Evolutionary conservation across 2,797 vertebrate species (phyloP).

Genomic region (Lophius americanus): DNA sequence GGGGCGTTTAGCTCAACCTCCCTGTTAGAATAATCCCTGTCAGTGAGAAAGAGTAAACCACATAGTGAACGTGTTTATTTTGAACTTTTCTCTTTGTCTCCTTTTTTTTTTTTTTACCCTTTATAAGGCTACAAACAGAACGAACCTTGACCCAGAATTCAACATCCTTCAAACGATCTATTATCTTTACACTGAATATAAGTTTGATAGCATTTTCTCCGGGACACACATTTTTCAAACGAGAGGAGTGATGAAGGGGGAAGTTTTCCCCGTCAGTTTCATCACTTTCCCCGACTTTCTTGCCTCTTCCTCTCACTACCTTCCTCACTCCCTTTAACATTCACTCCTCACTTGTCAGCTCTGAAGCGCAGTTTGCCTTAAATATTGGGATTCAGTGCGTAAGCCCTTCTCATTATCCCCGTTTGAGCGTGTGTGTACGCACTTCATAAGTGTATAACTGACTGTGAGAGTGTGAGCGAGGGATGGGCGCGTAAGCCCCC

Average conservation of each 20-base stretch:
- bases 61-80: conserved; percentile 2
- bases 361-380: conserved; percentile 72
- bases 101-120: not conserved
- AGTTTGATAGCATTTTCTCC: too few species aligned
- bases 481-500: conserved; percentile 77
- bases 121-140: conserved; percentile 1
- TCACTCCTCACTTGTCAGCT: conserved; percentile 74
- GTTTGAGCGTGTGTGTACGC: conserved; percentile 50
- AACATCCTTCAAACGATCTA: conserved; percentile 7
- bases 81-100: not conserved
- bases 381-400: conserved; percentile 71
- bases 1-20: conserved; percentile 50
- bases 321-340: conserved; percentile 71
- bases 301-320: conserved; percentile 55
- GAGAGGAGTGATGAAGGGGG: conserved; percentile 22
- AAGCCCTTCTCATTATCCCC: conserved; percentile 78
- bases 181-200: too few species aligned
- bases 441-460: conserved; percentile 56
- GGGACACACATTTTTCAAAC: conserved; percentile 9
- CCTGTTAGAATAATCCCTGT: conserved; percentile 54
- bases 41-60: conserved; percentile 37
- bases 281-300: conserved; percentile 75
- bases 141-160: conserved; percentile 6
- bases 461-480: conserved; percentile 73
- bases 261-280: conserved; percentile 70